phyloP scores from a whole-genome alignment of 1,140 invertebrate species.

The Pinna nobilis region DNA sequence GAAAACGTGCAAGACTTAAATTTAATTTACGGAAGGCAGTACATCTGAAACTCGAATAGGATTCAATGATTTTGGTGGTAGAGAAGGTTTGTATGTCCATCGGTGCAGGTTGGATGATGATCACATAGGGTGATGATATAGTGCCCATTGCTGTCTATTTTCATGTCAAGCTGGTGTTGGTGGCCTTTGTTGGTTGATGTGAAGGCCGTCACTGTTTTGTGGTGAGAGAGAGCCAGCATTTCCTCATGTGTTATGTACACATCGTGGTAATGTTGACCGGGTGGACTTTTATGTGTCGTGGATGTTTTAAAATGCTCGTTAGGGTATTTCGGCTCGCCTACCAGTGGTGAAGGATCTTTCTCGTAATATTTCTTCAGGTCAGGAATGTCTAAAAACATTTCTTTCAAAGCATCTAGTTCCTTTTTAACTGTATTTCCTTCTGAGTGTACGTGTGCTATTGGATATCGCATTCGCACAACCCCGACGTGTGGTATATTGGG shows the following conservation, averaged over 20 bases:
- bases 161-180: constrained; percentile 36
- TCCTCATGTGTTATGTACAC: not conserved
- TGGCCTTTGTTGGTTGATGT: constrained; percentile 34
- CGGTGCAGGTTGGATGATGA: constrained; percentile 16
- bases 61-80: too few species aligned
- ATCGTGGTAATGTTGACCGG: constrained; percentile 27
- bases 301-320: constrained; percentile 26
- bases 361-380: constrained; percentile 13
- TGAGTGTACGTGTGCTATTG: constrained; percentile 60
- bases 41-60: too few species aligned
- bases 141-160: not conserved
- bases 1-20: too few species aligned
- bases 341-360: constrained; percentile 31
- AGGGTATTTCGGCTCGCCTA: not conserved
- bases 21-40: too few species aligned
- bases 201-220: constrained; percentile 15
- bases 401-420: constrained; percentile 57
- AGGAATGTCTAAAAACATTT: constrained; percentile 49
- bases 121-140: constrained; percentile 1
- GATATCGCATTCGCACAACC: constrained; percentile 56
- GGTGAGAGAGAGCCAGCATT: not conserved
- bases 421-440: constrained; percentile 57
- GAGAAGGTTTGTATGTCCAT: constrained; percentile 46
- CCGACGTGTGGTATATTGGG: constrained; percentile 57
- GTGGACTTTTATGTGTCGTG: constrained; percentile 23